Conservation (phyloP, 2,888 invertebrate genomes). For the Oxyteleia sp. region DNA sequence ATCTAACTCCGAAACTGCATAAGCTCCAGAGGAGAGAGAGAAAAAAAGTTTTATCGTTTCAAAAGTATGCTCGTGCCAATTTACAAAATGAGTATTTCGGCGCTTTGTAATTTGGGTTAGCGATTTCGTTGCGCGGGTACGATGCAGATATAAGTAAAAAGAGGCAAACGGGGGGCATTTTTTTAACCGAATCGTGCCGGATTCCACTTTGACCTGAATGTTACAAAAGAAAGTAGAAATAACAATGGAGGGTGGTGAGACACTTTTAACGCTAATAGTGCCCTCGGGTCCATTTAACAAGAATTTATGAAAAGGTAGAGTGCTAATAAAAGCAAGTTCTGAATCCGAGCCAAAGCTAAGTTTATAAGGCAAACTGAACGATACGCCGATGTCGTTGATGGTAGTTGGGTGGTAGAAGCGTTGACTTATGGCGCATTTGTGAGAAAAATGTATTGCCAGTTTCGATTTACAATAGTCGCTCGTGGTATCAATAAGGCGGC, state of each 20-base stretch:
- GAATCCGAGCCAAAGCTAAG: too few species aligned
- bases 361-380: too few species aligned
- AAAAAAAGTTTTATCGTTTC: slow-evolving; percentile 23
- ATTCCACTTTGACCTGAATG: slow-evolving; percentile 68
- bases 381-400: too few species aligned
- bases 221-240: slow-evolving; percentile 61
- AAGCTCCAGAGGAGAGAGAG: slow-evolving; percentile 1
- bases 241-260: slow-evolving; percentile 51
- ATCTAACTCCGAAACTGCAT: not conserved
- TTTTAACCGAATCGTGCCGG: slow-evolving; percentile 21
- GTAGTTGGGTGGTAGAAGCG: too few species aligned
- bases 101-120: slow-evolving; percentile 50
- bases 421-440: too few species aligned
- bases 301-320: slow-evolving; percentile 74
- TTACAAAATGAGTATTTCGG: slow-evolving; percentile 42
- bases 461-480: too few species aligned
- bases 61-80: slow-evolving; percentile 44
- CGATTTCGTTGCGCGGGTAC: slow-evolving; percentile 29
- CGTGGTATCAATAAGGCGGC: too few species aligned
- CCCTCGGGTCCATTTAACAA: slow-evolving; percentile 77
- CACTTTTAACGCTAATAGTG: slow-evolving; percentile 75
- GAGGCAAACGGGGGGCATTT: slow-evolving; percentile 1
- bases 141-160: slow-evolving; percentile 11
- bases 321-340: too few species aligned
- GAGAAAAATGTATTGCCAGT: too few species aligned